Conservation (phyloP, 2,113 vertebrate species). For the Ibidorhyncha struthersii region DNA sequence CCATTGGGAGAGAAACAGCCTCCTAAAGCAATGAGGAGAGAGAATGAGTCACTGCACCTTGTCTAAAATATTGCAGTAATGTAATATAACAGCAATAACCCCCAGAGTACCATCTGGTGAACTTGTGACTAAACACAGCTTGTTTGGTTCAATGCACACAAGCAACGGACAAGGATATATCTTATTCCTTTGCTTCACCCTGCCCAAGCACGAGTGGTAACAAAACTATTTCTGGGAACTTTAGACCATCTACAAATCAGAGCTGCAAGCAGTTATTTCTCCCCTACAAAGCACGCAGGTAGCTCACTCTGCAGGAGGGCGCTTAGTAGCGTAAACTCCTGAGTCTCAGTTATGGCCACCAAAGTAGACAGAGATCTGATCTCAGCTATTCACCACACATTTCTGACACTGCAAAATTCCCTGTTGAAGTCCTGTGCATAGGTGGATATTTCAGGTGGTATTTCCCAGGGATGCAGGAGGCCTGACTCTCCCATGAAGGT, state of each 20-base stretch:
- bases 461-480: neutral
- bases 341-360: neutral
- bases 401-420: neutral
- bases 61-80: slow-evolving; percentile 57
- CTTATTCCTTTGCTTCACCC: slow-evolving; percentile 15
- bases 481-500: neutral
- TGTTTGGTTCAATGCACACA: slow-evolving; percentile 45
- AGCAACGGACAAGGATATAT: neutral
- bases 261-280: slow-evolving; percentile 5
- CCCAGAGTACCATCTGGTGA: slow-evolving; percentile 65
- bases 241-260: neutral
- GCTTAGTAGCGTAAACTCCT: neutral
- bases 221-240: slow-evolving; percentile 16
- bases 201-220: neutral
- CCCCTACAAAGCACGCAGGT: neutral
- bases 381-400: neutral
- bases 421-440: neutral
- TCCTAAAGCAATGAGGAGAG: slow-evolving; percentile 18
- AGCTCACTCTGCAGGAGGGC: neutral
- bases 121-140: slow-evolving; percentile 59
- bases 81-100: slow-evolving; percentile 59
- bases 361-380: neutral
- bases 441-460: neutral
- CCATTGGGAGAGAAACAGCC: neutral
- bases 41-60: slow-evolving; percentile 35